Conservation (phyloP, 2,888 invertebrate species). For the Agrotis segetum region DNA sequence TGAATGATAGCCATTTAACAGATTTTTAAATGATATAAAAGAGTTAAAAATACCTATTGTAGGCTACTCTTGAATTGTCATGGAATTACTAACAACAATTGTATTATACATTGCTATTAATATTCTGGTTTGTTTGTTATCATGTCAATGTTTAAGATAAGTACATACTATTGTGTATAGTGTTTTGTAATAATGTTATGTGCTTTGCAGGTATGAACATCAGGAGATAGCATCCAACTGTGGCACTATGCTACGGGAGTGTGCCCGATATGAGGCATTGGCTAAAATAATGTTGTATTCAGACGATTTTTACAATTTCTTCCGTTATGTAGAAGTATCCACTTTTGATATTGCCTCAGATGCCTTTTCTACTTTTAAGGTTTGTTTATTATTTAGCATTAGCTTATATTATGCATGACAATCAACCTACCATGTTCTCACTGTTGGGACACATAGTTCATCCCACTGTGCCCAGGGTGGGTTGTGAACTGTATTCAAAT, state of each 20-base stretch:
- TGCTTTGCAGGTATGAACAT: conserved; percentile 96
- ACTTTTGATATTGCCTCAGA: conserved; percentile 99
- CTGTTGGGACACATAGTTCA: too few species aligned
- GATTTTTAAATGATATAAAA: background rate
- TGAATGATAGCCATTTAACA: background rate
- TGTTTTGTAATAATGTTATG: conserved; percentile 26
- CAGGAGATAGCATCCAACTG: conserved; percentile 99
- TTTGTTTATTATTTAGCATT: conserved; percentile 74
- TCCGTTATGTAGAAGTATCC: conserved; percentile 99
- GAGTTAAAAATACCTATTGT: background rate
- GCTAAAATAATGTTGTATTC: conserved; percentile 99
- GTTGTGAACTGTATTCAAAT: too few species aligned
- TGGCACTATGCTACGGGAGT: conserved; percentile 99
- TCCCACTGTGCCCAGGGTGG: too few species aligned
- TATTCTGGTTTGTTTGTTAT: conserved; percentile 21
- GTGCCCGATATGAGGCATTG: conserved; percentile 99
- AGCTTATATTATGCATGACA: too few species aligned
- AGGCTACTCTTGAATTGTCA: conserved; percentile 3
- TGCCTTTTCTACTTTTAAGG: conserved; percentile 99
- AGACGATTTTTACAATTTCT: conserved; percentile 99
- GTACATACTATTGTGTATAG: background rate
- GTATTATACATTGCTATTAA: conserved; percentile 20
- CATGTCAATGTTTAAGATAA: conserved; percentile 15
- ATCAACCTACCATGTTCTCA: too few species aligned
- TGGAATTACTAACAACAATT: conserved; percentile 30